These are phyloP conservation scores for Pygmarrhopalites habei DNA, from an alignment of 1,140 invertebrate genomes.

Conservation along the genomic window DNA sequence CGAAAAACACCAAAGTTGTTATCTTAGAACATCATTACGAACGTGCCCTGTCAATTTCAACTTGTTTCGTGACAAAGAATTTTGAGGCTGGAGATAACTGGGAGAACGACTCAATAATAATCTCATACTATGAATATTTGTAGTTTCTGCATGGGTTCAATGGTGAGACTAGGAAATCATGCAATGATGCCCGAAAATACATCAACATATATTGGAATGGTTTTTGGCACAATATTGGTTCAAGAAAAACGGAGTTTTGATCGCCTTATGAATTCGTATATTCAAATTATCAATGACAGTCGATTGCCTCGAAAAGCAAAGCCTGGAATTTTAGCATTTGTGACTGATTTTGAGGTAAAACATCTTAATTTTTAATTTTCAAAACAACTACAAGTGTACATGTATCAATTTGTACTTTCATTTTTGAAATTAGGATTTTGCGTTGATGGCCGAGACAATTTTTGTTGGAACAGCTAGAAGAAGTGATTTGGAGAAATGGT, in stretches of 20 bases:
- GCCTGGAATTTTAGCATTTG: conserved; percentile 86
- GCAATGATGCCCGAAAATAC: conserved; percentile 84
- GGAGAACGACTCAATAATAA: too few species aligned
- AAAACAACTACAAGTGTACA: neutral
- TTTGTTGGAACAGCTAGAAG: conserved; percentile 80
- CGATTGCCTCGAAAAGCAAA: conserved; percentile 64
- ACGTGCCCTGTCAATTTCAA: too few species aligned
- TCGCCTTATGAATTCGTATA: conserved; percentile 79
- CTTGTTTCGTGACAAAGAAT: too few species aligned
- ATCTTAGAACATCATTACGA: too few species aligned
- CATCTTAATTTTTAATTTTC: neutral
- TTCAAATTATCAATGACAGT: conserved; percentile 73
- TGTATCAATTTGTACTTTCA: conserved; percentile 12
- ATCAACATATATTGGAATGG: conserved; percentile 83
- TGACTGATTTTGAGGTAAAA: conserved; percentile 73
- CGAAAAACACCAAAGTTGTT: too few species aligned
- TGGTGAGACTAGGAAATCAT: conserved; percentile 80
- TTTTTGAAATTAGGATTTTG: conserved; percentile 61
- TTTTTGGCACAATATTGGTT: conserved; percentile 77
- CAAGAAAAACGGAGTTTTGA: conserved; percentile 94
- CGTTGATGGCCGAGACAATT: conserved; percentile 74
- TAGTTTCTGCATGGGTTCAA: conserved; percentile 85
- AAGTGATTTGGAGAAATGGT: conserved; percentile 95
- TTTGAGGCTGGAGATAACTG: too few species aligned
- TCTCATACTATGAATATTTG: too few species aligned